These are phyloP conservation scores for Ameiurus melas DNA, from an alignment of 2,113 vertebrate genomes.

Conservation along the genomic window DNA sequence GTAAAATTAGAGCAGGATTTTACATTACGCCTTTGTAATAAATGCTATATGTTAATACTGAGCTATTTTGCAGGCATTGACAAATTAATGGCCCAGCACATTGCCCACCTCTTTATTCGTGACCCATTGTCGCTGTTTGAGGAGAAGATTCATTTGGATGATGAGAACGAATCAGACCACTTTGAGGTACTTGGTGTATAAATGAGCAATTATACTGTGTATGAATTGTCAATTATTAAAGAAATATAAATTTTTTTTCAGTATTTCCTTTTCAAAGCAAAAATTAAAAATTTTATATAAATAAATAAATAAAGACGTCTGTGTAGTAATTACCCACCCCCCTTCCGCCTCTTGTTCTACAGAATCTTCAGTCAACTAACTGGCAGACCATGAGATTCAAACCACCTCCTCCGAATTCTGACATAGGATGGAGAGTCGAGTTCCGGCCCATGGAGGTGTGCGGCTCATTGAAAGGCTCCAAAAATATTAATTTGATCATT, in stretches of 20 bases:
- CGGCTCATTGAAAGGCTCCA: not conserved
- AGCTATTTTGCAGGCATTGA: constrained; percentile 82
- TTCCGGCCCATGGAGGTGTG: constrained; percentile 97
- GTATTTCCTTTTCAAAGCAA: not conserved
- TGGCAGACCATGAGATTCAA: constrained; percentile 99
- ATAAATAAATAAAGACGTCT: not conserved
- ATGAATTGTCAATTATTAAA: no score
- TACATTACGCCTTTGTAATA: not conserved
- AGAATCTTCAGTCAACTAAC: constrained; percentile 99
- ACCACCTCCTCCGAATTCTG: constrained; percentile 96
- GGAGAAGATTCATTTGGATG: constrained; percentile 94
- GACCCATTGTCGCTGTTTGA: constrained; percentile 91
- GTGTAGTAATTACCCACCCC: no score
- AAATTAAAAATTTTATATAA: no score
- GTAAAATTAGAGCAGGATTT: constrained; percentile 60
- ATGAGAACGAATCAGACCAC: constrained; percentile 97
- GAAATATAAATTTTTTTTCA: not conserved
- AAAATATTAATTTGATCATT: not conserved
- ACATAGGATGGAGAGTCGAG: constrained; percentile 98
- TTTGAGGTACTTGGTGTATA: constrained; percentile 80
- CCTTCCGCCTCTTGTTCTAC: not conserved
- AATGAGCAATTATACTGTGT: not conserved
- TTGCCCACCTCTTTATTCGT: constrained; percentile 97
- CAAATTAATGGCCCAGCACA: constrained; percentile 93
- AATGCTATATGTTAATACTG: not conserved